Evolutionary conservation across 2,797 vertebrate genomes (phyloP), one percentile per base, ranked within the genome.

Genomic region (Gymnothorax javanicus): DNA sequence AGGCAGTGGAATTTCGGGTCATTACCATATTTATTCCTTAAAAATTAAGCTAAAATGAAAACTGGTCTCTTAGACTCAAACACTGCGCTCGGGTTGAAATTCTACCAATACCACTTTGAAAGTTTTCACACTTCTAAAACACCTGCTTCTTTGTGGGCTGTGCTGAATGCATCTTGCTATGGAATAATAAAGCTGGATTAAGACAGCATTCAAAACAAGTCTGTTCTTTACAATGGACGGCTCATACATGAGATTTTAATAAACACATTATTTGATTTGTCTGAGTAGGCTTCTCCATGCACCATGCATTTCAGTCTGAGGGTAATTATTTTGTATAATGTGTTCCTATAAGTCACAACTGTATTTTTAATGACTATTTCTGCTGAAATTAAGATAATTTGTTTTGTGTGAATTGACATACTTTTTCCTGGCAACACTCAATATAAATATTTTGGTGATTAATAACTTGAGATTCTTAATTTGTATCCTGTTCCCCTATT

Each of bases 361-460:
- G 64, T n/a, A 62, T 67, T 67, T 67, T 67, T 67, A 67, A 67
- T n/a, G 25, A 67, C 62, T 67, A 67, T 67, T 67, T 67, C 5
- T n/a, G 62, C 62, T 67, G 62, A 67, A 67, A 67, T 67, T n/a
- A 67, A 67, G 62, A 67, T n/a, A 20, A 67, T 67, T 67, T 67
- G 64, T 67, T 67, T n/a, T 20, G 64, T 67, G 23, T 67, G 64
- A 6, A n/a, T 67, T n/a, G 0, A 15, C 58, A 11, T 60, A 60
- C 23, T 67, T 67, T 67, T 25, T 25, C 1, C 25, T 20, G 64
- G 25, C 64, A 67, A 67, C 6, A n/a, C 2, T 2, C 20, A 67
- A 7, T 67, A 8, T 25, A 67, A 67, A 67, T 67, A 67, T 67
- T 67, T n/a, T n/a, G 25, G 64, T 67, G 64, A 67, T 67, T 67